Evolutionary conservation across 2,797 vertebrate species (phyloP).

Genomic region (Rhynchonycteris naso): DNA sequence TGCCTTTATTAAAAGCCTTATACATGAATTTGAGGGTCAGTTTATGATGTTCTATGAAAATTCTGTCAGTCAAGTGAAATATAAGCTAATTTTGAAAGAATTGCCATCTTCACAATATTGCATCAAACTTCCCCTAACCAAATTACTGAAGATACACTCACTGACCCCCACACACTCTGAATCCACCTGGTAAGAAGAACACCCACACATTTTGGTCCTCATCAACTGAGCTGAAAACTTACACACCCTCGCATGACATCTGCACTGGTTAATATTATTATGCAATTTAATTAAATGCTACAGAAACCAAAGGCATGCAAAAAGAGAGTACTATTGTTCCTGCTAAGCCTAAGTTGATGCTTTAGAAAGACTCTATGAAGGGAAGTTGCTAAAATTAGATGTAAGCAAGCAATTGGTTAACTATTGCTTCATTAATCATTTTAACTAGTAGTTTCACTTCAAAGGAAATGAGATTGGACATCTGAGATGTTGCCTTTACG

Average conservation of each 20-base stretch:
- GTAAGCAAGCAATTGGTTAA: neutral
- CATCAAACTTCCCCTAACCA: neutral
- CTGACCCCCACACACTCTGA: neutral
- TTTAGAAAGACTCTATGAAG: neutral
- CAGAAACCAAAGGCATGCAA: neutral
- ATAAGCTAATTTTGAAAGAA: conserved; percentile 36
- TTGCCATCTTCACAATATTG: neutral
- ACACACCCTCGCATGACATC: neutral
- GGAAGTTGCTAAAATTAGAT: conserved; percentile 24
- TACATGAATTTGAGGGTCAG: neutral
- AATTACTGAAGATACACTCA: neutral
- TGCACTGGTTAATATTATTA: neutral
- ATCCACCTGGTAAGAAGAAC: neutral
- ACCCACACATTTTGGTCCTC: neutral
- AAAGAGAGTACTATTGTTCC: neutral
- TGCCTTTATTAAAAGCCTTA: conserved; percentile 1
- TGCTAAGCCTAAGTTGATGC: neutral
- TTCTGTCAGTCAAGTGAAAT: neutral
- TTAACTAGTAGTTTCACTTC: neutral
- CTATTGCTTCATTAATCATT: neutral
- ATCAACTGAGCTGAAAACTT: neutral
- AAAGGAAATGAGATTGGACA: conserved; percentile 40
- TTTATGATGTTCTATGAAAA: neutral
- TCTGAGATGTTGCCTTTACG: neutral
- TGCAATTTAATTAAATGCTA: neutral